Percentiles rank a stretch among this genome's conserved stretches.
phyloP scores from a whole-genome alignment of 2,113 vertebrate genomes.

The Coptodon rendalli region DNA sequence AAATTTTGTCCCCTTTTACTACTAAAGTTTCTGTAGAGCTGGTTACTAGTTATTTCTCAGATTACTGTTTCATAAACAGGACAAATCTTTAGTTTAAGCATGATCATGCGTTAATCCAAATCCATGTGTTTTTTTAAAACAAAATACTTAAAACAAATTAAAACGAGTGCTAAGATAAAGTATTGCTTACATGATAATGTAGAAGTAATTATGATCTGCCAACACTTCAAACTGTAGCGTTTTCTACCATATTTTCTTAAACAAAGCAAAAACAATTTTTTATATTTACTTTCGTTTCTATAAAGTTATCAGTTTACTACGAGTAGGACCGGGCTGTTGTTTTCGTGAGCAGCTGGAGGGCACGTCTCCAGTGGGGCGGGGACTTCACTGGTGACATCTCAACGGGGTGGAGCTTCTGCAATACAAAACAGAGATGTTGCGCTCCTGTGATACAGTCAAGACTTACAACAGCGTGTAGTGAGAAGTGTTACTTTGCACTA shows the following conservation, averaged over 20 bases:
- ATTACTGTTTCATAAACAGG: background rate
- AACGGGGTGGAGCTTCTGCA: background rate
- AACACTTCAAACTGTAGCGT: background rate
- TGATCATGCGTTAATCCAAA: too few relatives aligned
- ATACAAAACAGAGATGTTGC: conserved; percentile 32
- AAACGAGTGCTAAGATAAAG: background rate
- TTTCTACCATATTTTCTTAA: background rate
- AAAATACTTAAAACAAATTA: background rate
- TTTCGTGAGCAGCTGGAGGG: background rate
- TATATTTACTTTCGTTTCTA: background rate
- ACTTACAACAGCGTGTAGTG: background rate
- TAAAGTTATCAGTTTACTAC: background rate
- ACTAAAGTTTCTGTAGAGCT: background rate
- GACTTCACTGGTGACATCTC: background rate
- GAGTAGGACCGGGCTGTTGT: background rate
- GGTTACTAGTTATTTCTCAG: background rate
- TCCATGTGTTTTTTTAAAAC: background rate
- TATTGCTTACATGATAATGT: background rate
- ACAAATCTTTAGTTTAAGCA: background rate
- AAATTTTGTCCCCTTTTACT: too few relatives aligned
- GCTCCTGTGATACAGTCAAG: background rate
- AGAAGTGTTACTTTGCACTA: too few relatives aligned
- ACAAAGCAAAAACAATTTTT: background rate
- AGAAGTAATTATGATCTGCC: background rate
- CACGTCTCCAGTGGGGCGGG: background rate